Conservation (phyloP, 2,797 vertebrate species). For the Syndactyla subalaris region DNA sequence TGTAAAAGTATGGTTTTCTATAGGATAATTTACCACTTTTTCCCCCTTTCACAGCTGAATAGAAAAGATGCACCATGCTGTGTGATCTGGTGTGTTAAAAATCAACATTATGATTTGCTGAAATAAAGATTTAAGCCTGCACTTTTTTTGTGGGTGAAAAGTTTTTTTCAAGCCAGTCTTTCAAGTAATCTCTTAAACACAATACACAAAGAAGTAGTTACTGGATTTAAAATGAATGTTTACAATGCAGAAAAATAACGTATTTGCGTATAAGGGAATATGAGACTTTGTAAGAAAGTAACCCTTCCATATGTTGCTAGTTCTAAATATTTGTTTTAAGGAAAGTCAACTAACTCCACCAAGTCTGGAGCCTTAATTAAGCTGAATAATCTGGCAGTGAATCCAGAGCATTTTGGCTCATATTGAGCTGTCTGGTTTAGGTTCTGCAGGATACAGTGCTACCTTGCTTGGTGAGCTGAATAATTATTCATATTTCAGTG, state of each 20-base stretch:
- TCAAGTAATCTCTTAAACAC: neutral
- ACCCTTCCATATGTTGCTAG: neutral
- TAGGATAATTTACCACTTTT: neutral
- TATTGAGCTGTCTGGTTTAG: constrained; percentile 53
- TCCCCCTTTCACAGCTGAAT: neutral
- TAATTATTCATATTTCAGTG: constrained; percentile 73
- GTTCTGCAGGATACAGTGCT: constrained; percentile 53
- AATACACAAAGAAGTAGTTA: neutral
- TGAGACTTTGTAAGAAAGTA: neutral
- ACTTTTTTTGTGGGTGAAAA: neutral
- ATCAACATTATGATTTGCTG: neutral
- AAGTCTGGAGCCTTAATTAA: constrained; percentile 44
- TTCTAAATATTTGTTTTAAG: constrained; percentile 40
- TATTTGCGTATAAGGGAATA: neutral
- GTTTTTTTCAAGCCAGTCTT: neutral
- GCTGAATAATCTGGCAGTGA: constrained; percentile 53
- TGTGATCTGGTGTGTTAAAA: neutral
- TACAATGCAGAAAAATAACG: neutral
- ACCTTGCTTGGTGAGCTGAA: constrained; percentile 60
- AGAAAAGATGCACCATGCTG: neutral
- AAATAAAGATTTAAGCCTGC: neutral
- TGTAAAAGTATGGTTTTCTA: neutral
- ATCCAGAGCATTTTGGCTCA: constrained; percentile 52
- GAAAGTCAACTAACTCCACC: constrained; percentile 4
- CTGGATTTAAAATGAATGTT: neutral